Percentiles rank a stretch among this genome's conserved stretches.
Evolutionary conservation across 2,797 vertebrate genomes (phyloP).

Genomic region (Crenichthys baileyi): DNA sequence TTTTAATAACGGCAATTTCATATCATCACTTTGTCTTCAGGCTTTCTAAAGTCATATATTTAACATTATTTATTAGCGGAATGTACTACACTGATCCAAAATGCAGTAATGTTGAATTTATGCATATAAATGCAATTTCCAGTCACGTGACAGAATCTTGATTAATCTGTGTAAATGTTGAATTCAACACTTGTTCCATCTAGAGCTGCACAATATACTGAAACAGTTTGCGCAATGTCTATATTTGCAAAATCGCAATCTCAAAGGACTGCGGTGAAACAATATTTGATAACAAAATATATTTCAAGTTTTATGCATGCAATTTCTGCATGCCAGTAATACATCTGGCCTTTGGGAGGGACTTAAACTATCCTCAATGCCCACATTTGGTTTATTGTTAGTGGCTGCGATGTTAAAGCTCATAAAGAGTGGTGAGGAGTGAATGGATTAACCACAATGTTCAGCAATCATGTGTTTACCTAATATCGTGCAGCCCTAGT

Average conservation of each 20-base stretch:
- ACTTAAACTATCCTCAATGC: background rate
- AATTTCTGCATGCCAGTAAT: background rate
- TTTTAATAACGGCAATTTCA: background rate
- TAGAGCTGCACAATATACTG: background rate
- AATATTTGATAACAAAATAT: background rate
- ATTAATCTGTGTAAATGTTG: background rate
- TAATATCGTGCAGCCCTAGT: background rate
- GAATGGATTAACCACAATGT: background rate
- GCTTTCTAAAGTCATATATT: background rate
- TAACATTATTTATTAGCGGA: background rate
- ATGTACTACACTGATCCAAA: background rate
- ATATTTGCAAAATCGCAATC: background rate
- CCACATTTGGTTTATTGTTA: background rate
- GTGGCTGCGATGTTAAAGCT: background rate
- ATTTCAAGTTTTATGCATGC: background rate
- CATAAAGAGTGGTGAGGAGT: background rate
- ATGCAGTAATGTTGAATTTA: background rate
- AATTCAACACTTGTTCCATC: background rate
- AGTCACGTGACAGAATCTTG: background rate
- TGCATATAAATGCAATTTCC: background rate
- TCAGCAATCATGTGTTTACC: background rate
- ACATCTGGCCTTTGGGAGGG: background rate
- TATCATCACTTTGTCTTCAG: background rate
- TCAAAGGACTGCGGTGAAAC: background rate
- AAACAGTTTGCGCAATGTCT: background rate